Conservation (phyloP, 2,797 vertebrate genomes). For the Eulemur coronatus region DNA sequence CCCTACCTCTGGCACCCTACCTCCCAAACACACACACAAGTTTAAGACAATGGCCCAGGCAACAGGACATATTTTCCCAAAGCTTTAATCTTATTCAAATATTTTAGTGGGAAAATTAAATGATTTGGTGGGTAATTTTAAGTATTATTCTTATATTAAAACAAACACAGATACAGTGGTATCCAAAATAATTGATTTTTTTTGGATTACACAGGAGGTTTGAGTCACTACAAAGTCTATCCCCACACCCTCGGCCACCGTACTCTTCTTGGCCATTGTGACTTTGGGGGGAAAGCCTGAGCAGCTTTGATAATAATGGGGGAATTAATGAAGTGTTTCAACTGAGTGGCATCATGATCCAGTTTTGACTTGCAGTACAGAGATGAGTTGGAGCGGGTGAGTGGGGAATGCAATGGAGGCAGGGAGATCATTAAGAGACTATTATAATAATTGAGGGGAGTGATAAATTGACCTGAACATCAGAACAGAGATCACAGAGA, state of each 20-base stretch:
- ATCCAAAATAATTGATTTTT: neutral
- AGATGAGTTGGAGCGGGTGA: neutral
- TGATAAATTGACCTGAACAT: constrained; percentile 12
- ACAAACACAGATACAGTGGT: neutral
- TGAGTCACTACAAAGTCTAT: neutral
- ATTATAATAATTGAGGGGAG: neutral
- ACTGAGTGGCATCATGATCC: neutral
- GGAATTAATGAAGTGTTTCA: constrained; percentile 1
- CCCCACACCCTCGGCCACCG: neutral
- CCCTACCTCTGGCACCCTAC: too few species aligned
- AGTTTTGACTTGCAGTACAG: constrained; percentile 8
- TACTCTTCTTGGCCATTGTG: neutral
- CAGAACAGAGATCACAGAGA: neutral
- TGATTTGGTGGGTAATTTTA: neutral
- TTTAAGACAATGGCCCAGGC: neutral
- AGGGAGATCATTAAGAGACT: neutral
- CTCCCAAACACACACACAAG: neutral
- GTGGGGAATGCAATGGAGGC: neutral
- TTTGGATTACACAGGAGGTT: neutral
- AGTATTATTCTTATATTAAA: neutral
- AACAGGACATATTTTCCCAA: neutral
- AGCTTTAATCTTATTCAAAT: constrained; percentile 7
- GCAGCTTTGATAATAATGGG: neutral
- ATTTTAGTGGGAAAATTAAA: neutral
- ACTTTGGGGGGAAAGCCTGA: neutral